Base-by-base conservation (phyloP, 2,888 invertebrate species). In the Cheilosia variabilis region DNA sequence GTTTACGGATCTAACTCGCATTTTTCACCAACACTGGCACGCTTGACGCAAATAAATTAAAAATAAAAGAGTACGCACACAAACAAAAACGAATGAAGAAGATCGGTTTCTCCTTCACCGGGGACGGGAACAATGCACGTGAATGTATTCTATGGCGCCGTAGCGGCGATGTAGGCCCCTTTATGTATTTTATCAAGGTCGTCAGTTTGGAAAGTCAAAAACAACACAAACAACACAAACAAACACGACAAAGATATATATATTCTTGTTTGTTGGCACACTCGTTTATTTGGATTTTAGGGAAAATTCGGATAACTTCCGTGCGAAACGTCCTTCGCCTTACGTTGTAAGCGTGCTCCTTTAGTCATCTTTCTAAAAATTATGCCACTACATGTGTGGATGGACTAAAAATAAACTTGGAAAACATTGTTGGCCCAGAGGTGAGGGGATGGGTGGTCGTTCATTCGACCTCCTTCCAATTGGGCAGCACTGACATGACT, bases 171-270 rank as follows among this genome's bases (percentile, higher is more conserved):
- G 19, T 27, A 31, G 43, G 7, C 50, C n/a, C 50, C 7, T 53
- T 52, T 1, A 53, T 45, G 1, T 52, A 63, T 69, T 58, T 52
- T 57, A 75, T 69, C 79, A 84, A 79, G 79, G 83, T 79, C 73
- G 43, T 19, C n/a, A 24, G 45, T 65, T 75, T 57, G 53, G 47
- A 75, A 50, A 41, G 9, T 24, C 17, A 15, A 73, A 47, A 72
- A 52, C 50, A 31, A 52, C 57, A 75, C 37, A 55, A 75, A 50
- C 52, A n/a, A n/a, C n/a, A n/a, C n/a, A n/a, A n/a, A n/a, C n/a
- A n/a, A 52, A 68, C 50, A 57, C 24, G 52, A 50, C 22, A 22
- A 24, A 22, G 22, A 52, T 19, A 22, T 17, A 17, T 7, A 2
- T 19, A 10, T 10, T 6, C 1, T 57, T 79, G 57, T 65, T 65